A percentile compares a stretch with the other conserved stretches of the same genome.
Conservation (phyloP, 2,888 invertebrate genomes). For the Eupeodes luniger region DNA sequence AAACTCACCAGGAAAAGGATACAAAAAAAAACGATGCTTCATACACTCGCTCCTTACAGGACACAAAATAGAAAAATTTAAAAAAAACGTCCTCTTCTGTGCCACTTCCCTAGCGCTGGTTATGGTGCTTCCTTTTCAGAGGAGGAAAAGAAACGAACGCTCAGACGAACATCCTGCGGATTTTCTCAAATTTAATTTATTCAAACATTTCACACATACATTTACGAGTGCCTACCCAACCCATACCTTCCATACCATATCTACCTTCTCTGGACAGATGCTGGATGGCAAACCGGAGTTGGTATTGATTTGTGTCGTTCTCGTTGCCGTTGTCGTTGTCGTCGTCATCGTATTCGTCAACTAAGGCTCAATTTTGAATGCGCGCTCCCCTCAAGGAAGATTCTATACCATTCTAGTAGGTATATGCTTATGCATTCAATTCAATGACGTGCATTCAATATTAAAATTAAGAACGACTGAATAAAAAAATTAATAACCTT, state of each 20-base stretch:
- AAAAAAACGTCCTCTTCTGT: constrained; percentile 39
- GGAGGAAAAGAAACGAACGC: constrained; percentile 73
- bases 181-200: constrained; percentile 84
- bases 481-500: constrained; percentile 38
- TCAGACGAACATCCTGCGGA: constrained; percentile 83
- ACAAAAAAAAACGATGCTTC: constrained; percentile 26
- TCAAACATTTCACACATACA: constrained; percentile 80
- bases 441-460: constrained; percentile 56
- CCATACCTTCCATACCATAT: background rate
- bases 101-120: constrained; percentile 39
- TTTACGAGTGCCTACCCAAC: background rate
- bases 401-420: background rate
- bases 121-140: constrained; percentile 37
- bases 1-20: constrained; percentile 52
- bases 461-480: constrained; percentile 14
- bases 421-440: constrained; percentile 47
- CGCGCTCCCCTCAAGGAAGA: constrained; percentile 44
- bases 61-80: constrained; percentile 27
- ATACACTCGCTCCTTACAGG: constrained; percentile 27
- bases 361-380: constrained; percentile 24
- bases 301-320: constrained; percentile 73
- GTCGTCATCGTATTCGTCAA: background rate
- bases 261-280: constrained; percentile 60
- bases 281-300: constrained; percentile 39
- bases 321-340: background rate